phyloP scores from a whole-genome alignment of 2,113 vertebrate genomes.

The Thunnus thynnus region DNA sequence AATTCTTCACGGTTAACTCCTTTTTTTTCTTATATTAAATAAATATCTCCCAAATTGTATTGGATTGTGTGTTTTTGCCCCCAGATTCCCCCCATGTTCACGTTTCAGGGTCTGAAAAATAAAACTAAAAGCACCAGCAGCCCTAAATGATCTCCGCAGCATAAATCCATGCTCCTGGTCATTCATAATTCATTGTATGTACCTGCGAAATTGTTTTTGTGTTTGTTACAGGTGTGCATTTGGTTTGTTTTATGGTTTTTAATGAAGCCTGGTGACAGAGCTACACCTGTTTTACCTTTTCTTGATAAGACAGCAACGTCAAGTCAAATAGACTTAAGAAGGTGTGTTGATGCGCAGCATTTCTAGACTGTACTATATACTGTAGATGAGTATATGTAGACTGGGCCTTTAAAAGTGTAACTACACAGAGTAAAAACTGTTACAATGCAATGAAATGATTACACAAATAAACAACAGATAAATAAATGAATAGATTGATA shows the following conservation, averaged over 20 bases:
- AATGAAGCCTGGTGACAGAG: background rate
- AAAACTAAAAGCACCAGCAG: background rate
- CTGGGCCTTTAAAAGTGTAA: background rate
- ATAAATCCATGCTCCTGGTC: background rate
- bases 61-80: background rate
- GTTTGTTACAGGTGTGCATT: background rate
- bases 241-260: background rate
- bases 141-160: background rate
- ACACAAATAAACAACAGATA: background rate
- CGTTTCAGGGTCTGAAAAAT: background rate
- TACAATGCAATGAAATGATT: too few species aligned
- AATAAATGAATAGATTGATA: background rate
- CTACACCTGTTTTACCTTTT: background rate
- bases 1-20: background rate
- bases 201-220: background rate
- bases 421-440: background rate
- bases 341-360: background rate
- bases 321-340: background rate
- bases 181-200: background rate
- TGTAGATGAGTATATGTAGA: too few species aligned
- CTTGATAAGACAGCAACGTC: background rate
- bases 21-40: background rate
- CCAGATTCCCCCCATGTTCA: background rate
- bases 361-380: background rate
- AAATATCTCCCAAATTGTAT: background rate